phyloP scores from a whole-genome alignment of 2,797 vertebrate genomes.

The Semaprochilodus insignis region DNA sequence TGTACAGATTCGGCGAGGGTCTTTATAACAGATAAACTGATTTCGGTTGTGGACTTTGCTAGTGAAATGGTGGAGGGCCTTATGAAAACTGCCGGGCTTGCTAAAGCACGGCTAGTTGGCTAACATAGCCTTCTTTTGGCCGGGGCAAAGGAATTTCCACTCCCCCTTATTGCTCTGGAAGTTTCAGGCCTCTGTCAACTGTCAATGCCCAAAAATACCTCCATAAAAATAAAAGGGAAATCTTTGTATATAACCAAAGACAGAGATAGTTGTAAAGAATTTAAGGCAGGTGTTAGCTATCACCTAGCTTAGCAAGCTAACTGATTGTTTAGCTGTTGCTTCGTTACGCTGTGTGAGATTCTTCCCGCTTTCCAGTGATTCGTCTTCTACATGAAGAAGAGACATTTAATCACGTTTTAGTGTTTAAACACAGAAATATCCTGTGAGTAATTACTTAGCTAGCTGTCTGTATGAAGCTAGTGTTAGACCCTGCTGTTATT shows the following conservation, averaged over 20 bases:
- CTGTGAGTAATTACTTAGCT: too few relatives aligned
- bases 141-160: constrained; percentile 37
- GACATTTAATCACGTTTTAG: neutral
- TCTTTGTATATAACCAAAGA: neutral
- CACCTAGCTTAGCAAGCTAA: neutral
- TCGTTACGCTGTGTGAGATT: neutral
- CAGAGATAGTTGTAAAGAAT: neutral
- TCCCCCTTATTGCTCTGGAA: neutral
- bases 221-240: too few relatives aligned
- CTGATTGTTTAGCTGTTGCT: neutral
- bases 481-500: neutral
- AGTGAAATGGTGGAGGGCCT: constrained; percentile 45
- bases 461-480: neutral
- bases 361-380: neutral
- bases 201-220: neutral
- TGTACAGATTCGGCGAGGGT: neutral
- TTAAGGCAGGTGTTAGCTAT: too few relatives aligned
- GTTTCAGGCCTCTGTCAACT: neutral
- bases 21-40: neutral
- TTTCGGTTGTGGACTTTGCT: constrained; percentile 39
- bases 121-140: constrained; percentile 22
- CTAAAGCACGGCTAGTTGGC: constrained; percentile 35
- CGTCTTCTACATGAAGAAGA: neutral
- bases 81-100: constrained; percentile 31
- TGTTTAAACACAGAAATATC: too few relatives aligned